Conservation (phyloP, 2,113 vertebrate genomes). For the cattle (Bos taurus) region ARS-UCD2.0 NC_037333.1:102973001-102973500, state of each 20-base stretch:
- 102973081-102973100: accelerated
- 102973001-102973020: background rate
- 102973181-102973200: background rate
- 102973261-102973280: background rate
- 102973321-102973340: background rate
- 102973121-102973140: background rate
- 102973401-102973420: background rate
- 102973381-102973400: background rate
- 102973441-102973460: background rate
- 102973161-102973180: background rate
- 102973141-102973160: background rate
- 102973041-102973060: background rate
- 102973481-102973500: accelerated
- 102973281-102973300: background rate
- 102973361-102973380: background rate
- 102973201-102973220: background rate
- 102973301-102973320: background rate
- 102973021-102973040: background rate
- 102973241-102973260: background rate
- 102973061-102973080: background rate
- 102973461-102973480: background rate
- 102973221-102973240: background rate
- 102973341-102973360: background rate
- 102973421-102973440: background rate
- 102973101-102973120: background rate